phyloP scores from a whole-genome alignment of 1,140 invertebrate species.

The Probaryconus sp. region DNA sequence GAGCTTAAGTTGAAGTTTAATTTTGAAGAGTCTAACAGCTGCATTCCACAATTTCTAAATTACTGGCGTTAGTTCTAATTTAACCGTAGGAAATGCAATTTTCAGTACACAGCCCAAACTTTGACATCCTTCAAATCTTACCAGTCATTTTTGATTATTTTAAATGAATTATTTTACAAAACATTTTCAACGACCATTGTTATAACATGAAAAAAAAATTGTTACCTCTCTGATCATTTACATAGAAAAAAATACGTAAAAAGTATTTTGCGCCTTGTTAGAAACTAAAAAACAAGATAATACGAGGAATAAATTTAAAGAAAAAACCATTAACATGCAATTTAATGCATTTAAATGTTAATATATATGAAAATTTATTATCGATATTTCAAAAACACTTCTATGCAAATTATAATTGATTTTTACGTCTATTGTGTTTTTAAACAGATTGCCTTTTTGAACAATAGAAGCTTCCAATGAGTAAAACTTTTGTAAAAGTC shows the following conservation, averaged over 20 bases:
- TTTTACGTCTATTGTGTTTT: background rate
- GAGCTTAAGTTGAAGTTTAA: slow-evolving; percentile 43
- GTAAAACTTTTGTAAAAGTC: slow-evolving; percentile 27
- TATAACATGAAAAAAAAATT: no score
- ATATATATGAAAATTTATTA: background rate
- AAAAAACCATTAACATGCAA: no score
- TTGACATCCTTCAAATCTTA: no score
- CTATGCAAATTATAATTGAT: slow-evolving; percentile 7
- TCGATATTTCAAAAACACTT: background rate
- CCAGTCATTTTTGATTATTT: no score
- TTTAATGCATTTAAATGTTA: no score
- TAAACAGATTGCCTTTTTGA: background rate
- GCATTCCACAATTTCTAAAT: slow-evolving; percentile 15
- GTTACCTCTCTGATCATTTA: no score
- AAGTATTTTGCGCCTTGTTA: no score
- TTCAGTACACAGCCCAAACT: background rate
- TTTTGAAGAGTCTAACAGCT: slow-evolving; percentile 35
- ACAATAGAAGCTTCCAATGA: slow-evolving; percentile 7
- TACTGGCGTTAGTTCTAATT: background rate
- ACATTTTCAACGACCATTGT: background rate
- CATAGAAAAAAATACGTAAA: no score
- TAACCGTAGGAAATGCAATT: background rate
- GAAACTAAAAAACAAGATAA: no score
- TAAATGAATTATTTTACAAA: background rate
- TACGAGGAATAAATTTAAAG: no score